Percentiles rank a stretch among this genome's conserved stretches.
phyloP scores from a whole-genome alignment of 2,888 invertebrate species.

The Alsophila aescularia region DNA sequence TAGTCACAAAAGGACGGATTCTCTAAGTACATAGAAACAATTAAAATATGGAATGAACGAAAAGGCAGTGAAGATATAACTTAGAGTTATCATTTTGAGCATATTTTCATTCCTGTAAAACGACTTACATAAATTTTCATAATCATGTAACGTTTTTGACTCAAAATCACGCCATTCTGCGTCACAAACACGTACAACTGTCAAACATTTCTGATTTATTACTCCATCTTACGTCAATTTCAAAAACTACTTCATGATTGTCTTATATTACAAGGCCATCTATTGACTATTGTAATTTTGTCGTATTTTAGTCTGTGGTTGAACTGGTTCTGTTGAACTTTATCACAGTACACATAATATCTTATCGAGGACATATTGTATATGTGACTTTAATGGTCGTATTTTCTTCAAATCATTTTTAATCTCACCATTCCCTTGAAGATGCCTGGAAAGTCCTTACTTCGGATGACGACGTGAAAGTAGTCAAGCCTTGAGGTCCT shows the following conservation, averaged over 20 bases:
- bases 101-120: conserved; percentile 34
- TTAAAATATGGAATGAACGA: conserved; percentile 39
- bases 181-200: not conserved
- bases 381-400: no score
- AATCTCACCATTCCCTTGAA: conserved; percentile 76
- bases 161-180: conserved; percentile 14
- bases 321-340: not conserved
- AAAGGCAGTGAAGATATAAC: conserved; percentile 50
- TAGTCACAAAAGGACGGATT: conserved; percentile 49
- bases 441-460: conserved; percentile 81
- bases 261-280: conserved; percentile 9
- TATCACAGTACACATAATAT: no score
- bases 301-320: conserved; percentile 1
- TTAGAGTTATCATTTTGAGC: conserved; percentile 51
- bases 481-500: conserved; percentile 78
- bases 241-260: not conserved
- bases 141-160: not conserved
- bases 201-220: not conserved
- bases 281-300: not conserved
- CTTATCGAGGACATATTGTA: no score
- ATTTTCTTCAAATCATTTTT: no score
- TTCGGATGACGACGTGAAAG: conserved; percentile 80
- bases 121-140: conserved; percentile 8
- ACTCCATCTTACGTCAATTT: conserved; percentile 1
- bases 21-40: conserved; percentile 16